Conservation (phyloP, 2,888 invertebrate genomes). For the Agrenia bidenticulata region DNA sequence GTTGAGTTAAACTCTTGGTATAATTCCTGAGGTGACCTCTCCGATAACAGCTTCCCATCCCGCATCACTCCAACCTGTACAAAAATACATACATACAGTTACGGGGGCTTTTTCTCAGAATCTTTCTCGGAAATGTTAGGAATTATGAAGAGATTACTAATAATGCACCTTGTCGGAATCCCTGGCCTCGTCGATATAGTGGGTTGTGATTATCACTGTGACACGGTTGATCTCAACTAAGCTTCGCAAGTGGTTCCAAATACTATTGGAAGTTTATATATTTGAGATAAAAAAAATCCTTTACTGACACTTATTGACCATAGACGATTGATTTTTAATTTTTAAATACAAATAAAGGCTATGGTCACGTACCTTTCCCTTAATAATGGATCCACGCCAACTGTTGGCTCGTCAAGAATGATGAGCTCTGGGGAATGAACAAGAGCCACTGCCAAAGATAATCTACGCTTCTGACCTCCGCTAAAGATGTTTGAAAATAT, state of each 20-base stretch:
- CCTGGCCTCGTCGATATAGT: conserved; percentile 17
- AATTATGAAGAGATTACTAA: too few species aligned
- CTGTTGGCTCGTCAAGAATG: conserved; percentile 64
- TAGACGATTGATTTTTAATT: too few species aligned
- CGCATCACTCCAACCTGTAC: conserved; percentile 25
- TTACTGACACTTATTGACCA: too few species aligned
- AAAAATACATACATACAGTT: not conserved
- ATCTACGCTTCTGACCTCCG: conserved; percentile 57
- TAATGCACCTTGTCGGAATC: conserved; percentile 3
- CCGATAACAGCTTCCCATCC: conserved; percentile 27
- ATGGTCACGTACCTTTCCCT: not conserved
- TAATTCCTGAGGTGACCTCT: conserved; percentile 21
- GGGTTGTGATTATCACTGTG: conserved; percentile 25
- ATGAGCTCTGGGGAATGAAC: conserved; percentile 60
- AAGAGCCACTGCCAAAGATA: conserved; percentile 57
- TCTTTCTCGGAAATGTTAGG: not conserved
- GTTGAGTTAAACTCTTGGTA: conserved; percentile 18
- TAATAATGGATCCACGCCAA: conserved; percentile 6
- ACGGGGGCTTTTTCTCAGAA: not conserved
- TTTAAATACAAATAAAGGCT: not conserved
- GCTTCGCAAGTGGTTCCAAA: conserved; percentile 20
- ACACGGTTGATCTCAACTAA: not conserved
- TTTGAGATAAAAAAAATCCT: not conserved
- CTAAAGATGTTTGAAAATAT: not conserved
- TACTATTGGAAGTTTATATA: not conserved